phyloP scores from a whole-genome alignment of 1,140 invertebrate species.

The Pseudomyrmex pallidus region DNA sequence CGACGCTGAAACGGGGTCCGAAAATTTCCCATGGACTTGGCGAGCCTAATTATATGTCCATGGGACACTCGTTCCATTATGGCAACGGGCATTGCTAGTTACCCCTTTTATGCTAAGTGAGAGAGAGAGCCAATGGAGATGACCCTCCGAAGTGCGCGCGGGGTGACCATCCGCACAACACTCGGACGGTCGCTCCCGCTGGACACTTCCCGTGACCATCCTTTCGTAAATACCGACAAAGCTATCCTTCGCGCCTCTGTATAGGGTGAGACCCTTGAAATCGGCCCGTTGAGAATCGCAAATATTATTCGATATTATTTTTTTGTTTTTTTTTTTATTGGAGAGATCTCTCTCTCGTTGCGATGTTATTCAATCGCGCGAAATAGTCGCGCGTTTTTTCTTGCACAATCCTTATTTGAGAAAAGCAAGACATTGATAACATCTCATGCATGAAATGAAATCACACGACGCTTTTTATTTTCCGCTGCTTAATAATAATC shows the following conservation, averaged over 20 bases:
- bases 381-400: too few species aligned
- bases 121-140: slow-evolving; percentile 80
- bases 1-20: slow-evolving; percentile 69
- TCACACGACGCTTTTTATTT: background rate
- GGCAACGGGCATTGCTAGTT: slow-evolving; percentile 77
- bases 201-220: slow-evolving; percentile 80
- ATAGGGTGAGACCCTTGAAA: slow-evolving; percentile 68
- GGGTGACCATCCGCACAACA: slow-evolving; percentile 68
- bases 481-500: background rate
- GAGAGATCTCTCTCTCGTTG: too few species aligned
- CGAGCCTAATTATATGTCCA: slow-evolving; percentile 83
- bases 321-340: too few species aligned
- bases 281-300: slow-evolving; percentile 33
- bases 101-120: slow-evolving; percentile 85
- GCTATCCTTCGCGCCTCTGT: slow-evolving; percentile 58
- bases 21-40: slow-evolving; percentile 82
- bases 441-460: slow-evolving; percentile 19
- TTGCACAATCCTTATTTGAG: too few species aligned
- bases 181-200: slow-evolving; percentile 72
- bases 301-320: background rate
- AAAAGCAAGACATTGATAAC: background rate
- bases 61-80: slow-evolving; percentile 83
- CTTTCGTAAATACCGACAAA: slow-evolving; percentile 64
- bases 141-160: slow-evolving; percentile 73
- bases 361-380: too few species aligned